These are phyloP conservation scores for Odocoileus virginianus DNA, from an alignment of 2,113 vertebrate species.

Conservation along the genomic window DNA sequence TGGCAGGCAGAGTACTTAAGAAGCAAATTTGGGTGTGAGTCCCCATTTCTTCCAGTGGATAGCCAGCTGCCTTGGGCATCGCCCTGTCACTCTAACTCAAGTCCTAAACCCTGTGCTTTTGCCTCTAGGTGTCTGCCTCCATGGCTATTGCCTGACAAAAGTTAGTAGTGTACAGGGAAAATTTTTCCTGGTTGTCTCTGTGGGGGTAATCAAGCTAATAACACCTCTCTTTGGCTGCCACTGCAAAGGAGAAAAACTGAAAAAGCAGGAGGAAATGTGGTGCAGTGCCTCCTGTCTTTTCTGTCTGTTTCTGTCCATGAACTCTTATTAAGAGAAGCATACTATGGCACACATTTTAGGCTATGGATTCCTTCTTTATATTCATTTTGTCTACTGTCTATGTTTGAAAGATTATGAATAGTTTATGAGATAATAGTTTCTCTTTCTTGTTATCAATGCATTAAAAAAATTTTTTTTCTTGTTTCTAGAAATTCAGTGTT, in stretches of 20 bases:
- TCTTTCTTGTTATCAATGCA: background rate
- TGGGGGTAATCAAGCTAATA: background rate
- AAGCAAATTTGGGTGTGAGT: background rate
- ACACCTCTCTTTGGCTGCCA: background rate
- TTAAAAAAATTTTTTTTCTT: background rate
- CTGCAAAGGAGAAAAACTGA: background rate
- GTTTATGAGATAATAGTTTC: background rate
- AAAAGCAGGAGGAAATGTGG: background rate
- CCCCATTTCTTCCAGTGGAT: background rate
- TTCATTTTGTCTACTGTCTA: background rate
- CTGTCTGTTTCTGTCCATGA: background rate
- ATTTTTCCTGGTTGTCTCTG: background rate
- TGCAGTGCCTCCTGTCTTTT: background rate
- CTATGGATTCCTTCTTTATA: background rate
- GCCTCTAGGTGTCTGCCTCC: background rate
- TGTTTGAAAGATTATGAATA: background rate
- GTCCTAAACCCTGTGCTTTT: background rate
- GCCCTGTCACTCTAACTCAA: background rate
- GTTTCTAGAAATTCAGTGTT: background rate
- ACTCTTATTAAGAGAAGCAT: background rate
- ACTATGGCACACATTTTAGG: background rate
- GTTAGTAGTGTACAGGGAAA: background rate
- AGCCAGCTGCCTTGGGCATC: background rate
- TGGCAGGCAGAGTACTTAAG: background rate
- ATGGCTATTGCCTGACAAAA: background rate